Conservation (phyloP, 2,113 vertebrate genomes). For the Tupaia tana region DNA sequence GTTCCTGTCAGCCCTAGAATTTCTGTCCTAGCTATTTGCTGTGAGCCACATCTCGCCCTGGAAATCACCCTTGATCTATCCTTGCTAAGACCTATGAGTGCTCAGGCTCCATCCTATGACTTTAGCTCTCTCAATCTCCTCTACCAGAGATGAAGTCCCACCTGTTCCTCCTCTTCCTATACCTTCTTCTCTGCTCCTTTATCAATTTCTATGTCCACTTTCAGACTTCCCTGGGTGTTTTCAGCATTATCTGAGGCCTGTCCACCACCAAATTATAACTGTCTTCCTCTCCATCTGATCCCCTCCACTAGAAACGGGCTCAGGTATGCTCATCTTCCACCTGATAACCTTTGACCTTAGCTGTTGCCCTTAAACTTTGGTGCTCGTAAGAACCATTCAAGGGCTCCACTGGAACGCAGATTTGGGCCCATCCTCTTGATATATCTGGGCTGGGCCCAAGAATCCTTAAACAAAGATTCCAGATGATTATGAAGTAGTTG, state of each 20-base stretch:
- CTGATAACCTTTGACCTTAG: not conserved
- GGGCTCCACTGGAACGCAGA: not conserved
- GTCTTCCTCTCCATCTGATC: not conserved
- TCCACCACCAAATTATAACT: not conserved
- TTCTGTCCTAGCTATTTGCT: not conserved
- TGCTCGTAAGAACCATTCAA: not conserved
- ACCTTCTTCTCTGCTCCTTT: not conserved
- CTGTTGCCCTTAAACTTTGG: too few relatives aligned
- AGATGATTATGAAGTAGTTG: not conserved
- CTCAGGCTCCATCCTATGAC: not conserved
- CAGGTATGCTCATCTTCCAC: too few relatives aligned
- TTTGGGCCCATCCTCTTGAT: not conserved
- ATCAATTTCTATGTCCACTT: not conserved
- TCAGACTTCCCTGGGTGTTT: not conserved
- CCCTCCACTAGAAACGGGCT: too few relatives aligned
- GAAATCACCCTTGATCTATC: not conserved
- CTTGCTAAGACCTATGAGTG: not conserved
- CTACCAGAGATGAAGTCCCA: fast-evolving
- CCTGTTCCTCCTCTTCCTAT: not conserved
- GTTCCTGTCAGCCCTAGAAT: not conserved
- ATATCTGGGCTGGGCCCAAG: not conserved
- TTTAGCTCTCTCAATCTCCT: too few relatives aligned
- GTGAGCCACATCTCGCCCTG: fast-evolving
- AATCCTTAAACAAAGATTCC: not conserved
- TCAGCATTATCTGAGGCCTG: not conserved